These are phyloP conservation scores for Callinectes sapidus DNA, from an alignment of 2,888 invertebrate species.

Conservation along the genomic window DNA sequence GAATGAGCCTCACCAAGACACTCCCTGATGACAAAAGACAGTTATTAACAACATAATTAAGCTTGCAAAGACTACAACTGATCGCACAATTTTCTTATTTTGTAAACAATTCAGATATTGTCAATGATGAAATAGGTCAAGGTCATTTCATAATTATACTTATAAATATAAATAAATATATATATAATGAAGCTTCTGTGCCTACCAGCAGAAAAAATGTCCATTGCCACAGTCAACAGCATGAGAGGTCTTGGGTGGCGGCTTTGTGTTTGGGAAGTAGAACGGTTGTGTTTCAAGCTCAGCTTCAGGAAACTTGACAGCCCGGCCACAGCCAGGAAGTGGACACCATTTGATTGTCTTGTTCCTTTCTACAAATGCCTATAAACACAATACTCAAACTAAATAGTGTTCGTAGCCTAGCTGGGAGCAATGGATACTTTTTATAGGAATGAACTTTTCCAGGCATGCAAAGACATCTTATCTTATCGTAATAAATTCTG, in stretches of 20 bases:
- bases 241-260: constrained; percentile 78
- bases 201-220: constrained; percentile 83
- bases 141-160: not conserved
- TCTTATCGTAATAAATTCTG: not conserved
- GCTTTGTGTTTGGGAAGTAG: constrained; percentile 72
- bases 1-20: constrained; percentile 82
- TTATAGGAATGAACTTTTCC: not conserved
- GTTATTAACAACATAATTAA: not conserved
- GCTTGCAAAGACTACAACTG: not conserved
- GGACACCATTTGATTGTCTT: constrained; percentile 85
- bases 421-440: not conserved
- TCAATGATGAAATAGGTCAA: not conserved
- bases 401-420: not conserved
- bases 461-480: not conserved
- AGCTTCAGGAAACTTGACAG: constrained; percentile 81
- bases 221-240: constrained; percentile 84
- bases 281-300: constrained; percentile 75
- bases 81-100: too few relatives aligned
- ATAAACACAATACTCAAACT: constrained; percentile 22
- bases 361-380: constrained; percentile 85
- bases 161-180: too few relatives aligned
- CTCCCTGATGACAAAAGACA: constrained; percentile 76
- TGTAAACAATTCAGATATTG: too few relatives aligned
- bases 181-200: not conserved
- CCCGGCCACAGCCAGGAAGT: constrained; percentile 82